Conservation (phyloP, 2,113 vertebrate genomes). For the Phyllostomus hastatus region DNA sequence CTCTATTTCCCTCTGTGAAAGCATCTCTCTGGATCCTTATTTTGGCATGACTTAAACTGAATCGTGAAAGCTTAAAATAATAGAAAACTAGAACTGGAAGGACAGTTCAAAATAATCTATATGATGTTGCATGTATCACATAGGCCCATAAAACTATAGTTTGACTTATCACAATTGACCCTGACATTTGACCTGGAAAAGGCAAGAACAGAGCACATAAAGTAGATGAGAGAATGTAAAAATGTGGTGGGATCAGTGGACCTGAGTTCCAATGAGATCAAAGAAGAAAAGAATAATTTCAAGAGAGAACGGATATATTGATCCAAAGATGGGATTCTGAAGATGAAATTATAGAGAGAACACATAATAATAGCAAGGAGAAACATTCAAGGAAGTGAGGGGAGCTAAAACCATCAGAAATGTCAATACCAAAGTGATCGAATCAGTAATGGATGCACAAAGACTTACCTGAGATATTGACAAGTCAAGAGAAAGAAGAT, state of each 20-base stretch:
- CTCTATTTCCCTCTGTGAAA: not conserved
- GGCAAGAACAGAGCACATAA: not conserved
- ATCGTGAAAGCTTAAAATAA: not conserved
- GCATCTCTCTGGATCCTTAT: not conserved
- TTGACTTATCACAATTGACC: not conserved
- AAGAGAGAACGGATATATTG: not conserved
- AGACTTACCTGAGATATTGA: not conserved
- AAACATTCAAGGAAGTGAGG: not conserved
- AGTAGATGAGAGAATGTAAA: not conserved
- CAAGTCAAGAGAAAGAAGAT: not conserved
- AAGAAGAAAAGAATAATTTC: not conserved
- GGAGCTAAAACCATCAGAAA: not conserved
- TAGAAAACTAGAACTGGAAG: not conserved
- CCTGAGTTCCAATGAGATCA: not conserved
- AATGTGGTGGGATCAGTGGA: rapidly evolving
- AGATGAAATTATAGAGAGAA: not conserved
- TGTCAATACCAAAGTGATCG: not conserved
- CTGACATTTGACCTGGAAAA: not conserved
- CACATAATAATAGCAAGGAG: not conserved
- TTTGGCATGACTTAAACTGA: not conserved
- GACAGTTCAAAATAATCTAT: not conserved
- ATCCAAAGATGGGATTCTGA: not conserved
- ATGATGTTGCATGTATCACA: not conserved
- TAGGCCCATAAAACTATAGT: not conserved
- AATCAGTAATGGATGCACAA: not conserved